These are phyloP conservation scores for Parnassius orleans DNA, from an alignment of 2,888 invertebrate genomes.

Conservation along the genomic window DNA sequence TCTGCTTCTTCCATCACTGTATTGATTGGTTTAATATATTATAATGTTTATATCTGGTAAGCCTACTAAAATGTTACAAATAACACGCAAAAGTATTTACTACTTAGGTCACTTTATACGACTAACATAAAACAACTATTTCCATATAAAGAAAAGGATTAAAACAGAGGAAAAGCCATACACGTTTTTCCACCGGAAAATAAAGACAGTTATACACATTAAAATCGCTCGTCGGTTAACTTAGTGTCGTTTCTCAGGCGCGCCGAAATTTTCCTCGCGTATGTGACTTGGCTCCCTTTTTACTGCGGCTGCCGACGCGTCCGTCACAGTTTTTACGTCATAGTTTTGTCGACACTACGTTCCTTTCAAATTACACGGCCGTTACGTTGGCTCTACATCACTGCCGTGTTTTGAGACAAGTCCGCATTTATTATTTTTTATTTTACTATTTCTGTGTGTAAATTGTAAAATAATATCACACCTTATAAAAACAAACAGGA, in stretches of 20 bases:
- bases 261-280: conserved; percentile 37
- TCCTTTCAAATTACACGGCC: conserved; percentile 65
- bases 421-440: not conserved
- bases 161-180: conserved; percentile 7
- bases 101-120: no score
- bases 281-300: conserved; percentile 14
- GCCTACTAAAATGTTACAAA: no score
- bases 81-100: no score
- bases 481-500: no score
- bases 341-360: conserved; percentile 55
- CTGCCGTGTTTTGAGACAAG: not conserved
- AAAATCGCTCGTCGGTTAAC: conserved; percentile 11
- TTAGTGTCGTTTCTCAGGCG: conserved; percentile 14
- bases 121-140: no score
- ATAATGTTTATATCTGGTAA: no score
- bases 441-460: no score
- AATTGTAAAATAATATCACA: no score
- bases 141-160: conserved; percentile 8
- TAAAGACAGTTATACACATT: conserved; percentile 18
- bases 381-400: conserved; percentile 36
- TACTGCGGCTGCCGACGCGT: conserved; percentile 33
- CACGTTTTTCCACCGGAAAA: conserved; percentile 13
- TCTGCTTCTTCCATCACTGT: no score
- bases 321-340: conserved; percentile 68
- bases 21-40: no score